A percentile compares a stretch with the other conserved stretches of the same genome.
phyloP scores from a whole-genome alignment of 2,888 invertebrate genomes.

The Neoscelio sp. region DNA sequence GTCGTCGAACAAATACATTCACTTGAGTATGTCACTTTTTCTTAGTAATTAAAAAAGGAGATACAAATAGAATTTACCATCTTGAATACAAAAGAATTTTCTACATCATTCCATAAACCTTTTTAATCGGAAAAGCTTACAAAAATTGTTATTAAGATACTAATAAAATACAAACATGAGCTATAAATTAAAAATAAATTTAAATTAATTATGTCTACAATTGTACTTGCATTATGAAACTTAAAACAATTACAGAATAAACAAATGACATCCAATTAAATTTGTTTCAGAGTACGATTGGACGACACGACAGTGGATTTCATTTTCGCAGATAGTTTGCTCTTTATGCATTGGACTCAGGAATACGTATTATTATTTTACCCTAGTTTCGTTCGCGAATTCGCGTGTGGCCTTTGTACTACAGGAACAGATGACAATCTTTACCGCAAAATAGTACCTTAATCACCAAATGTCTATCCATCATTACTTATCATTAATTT shows the following conservation, averaged over 20 bases:
- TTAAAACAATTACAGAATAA: too few species aligned
- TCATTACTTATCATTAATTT: too few species aligned
- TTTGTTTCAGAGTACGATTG: constrained; percentile 48
- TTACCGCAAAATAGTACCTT: constrained; percentile 56
- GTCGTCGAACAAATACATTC: too few species aligned
- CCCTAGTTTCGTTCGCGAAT: constrained; percentile 79
- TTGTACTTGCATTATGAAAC: background rate
- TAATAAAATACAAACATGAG: too few species aligned
- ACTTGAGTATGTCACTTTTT: too few species aligned
- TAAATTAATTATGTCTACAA: too few species aligned
- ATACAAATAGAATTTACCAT: too few species aligned
- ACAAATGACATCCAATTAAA: constrained; percentile 2
- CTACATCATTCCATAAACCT: too few species aligned
- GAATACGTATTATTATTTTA: constrained; percentile 79
- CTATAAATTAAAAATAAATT: constrained; percentile 3
- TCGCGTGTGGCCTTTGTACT: constrained; percentile 79
- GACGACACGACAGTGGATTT: constrained; percentile 71
- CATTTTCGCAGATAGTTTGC: constrained; percentile 75
- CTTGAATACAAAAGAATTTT: too few species aligned
- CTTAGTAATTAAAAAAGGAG: too few species aligned
- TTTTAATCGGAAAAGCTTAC: too few species aligned
- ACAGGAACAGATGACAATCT: constrained; percentile 51
- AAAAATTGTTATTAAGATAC: too few species aligned
- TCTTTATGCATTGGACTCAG: constrained; percentile 79
- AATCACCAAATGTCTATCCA: background rate